These are phyloP conservation scores for Chrysolina americana DNA, from an alignment of 2,888 invertebrate species.

Conservation along the genomic window DNA sequence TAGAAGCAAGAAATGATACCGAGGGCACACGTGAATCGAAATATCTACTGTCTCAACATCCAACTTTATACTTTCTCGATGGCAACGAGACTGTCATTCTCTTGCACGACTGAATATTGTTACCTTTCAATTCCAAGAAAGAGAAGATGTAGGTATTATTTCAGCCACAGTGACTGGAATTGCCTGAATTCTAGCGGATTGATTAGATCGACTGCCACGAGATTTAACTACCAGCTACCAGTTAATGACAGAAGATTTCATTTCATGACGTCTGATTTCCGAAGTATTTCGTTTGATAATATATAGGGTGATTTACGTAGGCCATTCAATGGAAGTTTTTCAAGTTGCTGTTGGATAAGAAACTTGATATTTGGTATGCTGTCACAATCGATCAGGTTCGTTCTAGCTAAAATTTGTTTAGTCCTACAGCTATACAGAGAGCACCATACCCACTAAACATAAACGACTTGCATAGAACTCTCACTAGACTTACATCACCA, in stretches of 20 bases:
- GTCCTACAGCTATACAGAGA: too few species aligned
- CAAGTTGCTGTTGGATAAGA: too few species aligned
- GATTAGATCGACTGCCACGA: not conserved
- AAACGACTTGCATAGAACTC: too few species aligned
- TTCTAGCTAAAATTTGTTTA: too few species aligned
- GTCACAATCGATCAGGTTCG: too few species aligned
- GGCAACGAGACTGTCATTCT: constrained; percentile 5
- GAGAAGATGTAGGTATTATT: not conserved
- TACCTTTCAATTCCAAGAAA: not conserved
- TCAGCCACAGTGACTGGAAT: not conserved
- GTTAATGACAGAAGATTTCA: not conserved
- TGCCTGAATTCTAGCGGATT: constrained; percentile 1
- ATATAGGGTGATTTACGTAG: too few species aligned
- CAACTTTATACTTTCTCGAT: constrained; percentile 17
- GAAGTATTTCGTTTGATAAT: too few species aligned
- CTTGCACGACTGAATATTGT: constrained; percentile 12
- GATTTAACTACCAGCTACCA: not conserved
- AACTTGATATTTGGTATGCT: too few species aligned
- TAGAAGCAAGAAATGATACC: constrained; percentile 40
- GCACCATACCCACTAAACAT: too few species aligned
- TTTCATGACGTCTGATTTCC: not conserved
- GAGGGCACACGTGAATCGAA: constrained; percentile 36
- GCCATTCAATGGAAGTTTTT: too few species aligned
- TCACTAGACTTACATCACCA: too few species aligned
- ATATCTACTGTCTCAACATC: constrained; percentile 8